Evolutionary conservation across 2,797 vertebrate species (phyloP), one percentile per base, ranked within the genome.

Genomic region (Crossoptilon crossoptilon): DNA sequence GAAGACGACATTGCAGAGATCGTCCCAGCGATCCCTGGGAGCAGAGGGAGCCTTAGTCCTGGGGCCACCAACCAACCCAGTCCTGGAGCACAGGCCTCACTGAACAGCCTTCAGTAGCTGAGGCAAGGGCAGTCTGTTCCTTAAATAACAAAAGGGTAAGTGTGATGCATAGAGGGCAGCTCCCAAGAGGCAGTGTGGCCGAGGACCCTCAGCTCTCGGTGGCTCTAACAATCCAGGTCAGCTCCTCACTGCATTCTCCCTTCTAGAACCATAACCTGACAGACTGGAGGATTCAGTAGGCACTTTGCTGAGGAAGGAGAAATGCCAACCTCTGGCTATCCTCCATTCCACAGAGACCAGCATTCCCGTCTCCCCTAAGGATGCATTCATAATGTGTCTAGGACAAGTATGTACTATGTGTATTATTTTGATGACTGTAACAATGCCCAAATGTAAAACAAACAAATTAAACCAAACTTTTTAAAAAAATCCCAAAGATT

Each of bases 341-440:
- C 27, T 39, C 19, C 60, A 37, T 67, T 69, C 41, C n/a, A 15
- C 35, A 39, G 14, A 64, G 19, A 37, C 29, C 53, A 24, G 10
- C 21, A 43, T 15, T 76, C 39, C 43, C 26, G 53, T 37, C 9
- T 23, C 26, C 19, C 11, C 62, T 0, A 0, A 17, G 8, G n/a
- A 41, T 11, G 2, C 5, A 7, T 67, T 73, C 60, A 46, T 1
- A 41, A 8, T 1, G 3, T 69, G 27, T 14, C 63, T 68, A 3
- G 0, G n/a, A 27, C 7, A 64, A 4, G 2, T 9, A 64, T 24
- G 29, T 14, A 35, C 23, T 48, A 44, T 8, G 10, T 18, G 5
- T 48, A 11, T 29, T 29, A 74, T 13, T 82, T 6, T 46, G 13
- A 62, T 46, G 33, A 44, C 71, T 33, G 64, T 46, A 81, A 24